A percentile compares a stretch with the other conserved stretches of the same genome.
These are phyloP conservation scores for Cyprinus carpio DNA, from an alignment of 2,113 vertebrate genomes.

Conservation along the genomic window DNA sequence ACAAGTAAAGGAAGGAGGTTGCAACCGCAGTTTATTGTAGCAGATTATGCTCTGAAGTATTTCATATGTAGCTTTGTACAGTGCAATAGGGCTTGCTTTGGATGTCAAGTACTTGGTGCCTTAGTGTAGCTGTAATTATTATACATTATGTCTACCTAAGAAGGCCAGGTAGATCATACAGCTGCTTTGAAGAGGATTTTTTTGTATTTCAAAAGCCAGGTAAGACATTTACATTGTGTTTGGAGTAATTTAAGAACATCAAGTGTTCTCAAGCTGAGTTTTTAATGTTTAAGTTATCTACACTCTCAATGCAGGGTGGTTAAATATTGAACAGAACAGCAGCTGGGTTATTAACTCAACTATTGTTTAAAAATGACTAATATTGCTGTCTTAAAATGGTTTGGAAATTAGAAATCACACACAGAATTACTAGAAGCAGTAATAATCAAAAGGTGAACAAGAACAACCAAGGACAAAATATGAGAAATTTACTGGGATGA, in stretches of 20 bases:
- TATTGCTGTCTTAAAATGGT: too few relatives aligned
- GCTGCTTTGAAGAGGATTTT: not conserved
- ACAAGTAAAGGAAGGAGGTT: not conserved
- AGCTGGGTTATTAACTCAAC: too few relatives aligned
- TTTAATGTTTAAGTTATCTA: not conserved
- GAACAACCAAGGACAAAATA: too few relatives aligned
- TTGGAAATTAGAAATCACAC: too few relatives aligned
- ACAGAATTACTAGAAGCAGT: too few relatives aligned
- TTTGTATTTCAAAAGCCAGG: not conserved
- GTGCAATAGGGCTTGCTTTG: not conserved
- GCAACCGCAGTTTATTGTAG: slow-evolving; percentile 23
- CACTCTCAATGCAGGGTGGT: not conserved
- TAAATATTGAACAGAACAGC: too few relatives aligned
- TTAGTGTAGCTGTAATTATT: not conserved
- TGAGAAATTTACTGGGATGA: too few relatives aligned
- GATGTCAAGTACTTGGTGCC: not conserved
- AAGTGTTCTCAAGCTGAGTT: not conserved
- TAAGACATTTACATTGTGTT: slow-evolving; percentile 8
- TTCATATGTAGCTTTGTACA: not conserved
- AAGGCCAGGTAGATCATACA: not conserved
- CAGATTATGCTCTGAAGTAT: slow-evolving; percentile 11
- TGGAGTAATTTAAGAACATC: not conserved
- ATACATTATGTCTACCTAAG: not conserved
- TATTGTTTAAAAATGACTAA: too few relatives aligned
- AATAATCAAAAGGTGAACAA: too few relatives aligned